Evolutionary conservation across 2,113 vertebrate genomes (phyloP).

Genomic region (Ellobius talpinus): DNA sequence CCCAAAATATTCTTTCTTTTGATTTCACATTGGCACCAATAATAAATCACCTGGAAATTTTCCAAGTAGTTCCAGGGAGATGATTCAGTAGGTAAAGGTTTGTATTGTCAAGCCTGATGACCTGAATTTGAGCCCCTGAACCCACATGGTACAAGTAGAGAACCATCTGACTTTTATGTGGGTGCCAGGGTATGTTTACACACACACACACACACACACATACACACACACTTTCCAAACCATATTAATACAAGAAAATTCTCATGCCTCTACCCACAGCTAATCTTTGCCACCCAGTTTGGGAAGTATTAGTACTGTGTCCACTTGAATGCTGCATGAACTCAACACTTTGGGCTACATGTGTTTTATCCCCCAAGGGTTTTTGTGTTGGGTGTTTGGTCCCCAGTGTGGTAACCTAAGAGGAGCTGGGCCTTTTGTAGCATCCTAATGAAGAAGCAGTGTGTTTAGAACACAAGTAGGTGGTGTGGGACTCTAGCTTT

Average conservation of each 20-base stretch:
- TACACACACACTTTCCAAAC: background rate
- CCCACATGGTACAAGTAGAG: background rate
- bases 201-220: background rate
- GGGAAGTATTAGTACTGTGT: fast-evolving
- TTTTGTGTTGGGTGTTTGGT: background rate
- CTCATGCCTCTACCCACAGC: background rate
- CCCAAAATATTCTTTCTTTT: background rate
- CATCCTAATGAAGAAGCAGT: background rate
- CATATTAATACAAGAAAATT: background rate
- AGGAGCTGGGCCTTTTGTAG: background rate
- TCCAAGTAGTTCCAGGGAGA: background rate
- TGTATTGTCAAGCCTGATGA: background rate
- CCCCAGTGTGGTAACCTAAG: background rate
- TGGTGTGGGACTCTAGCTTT: background rate
- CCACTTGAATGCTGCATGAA: background rate
- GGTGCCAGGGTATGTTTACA: too few relatives aligned
- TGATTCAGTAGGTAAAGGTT: background rate
- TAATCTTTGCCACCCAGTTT: background rate
- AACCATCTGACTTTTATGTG: background rate
- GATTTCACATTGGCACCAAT: background rate
- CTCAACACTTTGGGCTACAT: background rate
- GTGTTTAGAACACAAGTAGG: background rate
- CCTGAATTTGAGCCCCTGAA: background rate
- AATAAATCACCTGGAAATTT: background rate
- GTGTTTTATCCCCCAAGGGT: background rate